A percentile compares a stretch with the other conserved stretches of the same genome.
phyloP scores from a whole-genome alignment of 2,113 vertebrate genomes.

The Dinomys branickii region DNA sequence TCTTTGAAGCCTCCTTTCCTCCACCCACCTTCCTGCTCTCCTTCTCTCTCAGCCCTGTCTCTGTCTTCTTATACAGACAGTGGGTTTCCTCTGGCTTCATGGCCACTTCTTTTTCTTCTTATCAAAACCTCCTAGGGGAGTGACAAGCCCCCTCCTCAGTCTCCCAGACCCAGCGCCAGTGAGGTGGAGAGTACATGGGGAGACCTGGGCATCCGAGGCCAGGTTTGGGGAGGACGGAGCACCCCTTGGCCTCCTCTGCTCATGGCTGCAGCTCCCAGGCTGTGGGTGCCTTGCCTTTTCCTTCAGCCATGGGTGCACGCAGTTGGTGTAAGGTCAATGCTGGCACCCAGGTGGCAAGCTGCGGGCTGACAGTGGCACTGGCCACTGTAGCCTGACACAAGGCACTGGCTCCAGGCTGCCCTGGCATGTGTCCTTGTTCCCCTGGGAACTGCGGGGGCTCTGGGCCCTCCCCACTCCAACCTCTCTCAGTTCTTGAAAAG shows the following conservation, averaged over 20 bases:
- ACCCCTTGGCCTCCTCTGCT: not conserved
- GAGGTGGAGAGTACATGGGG: too few relatives aligned
- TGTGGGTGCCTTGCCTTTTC: not conserved
- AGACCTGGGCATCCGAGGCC: not conserved
- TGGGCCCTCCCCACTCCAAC: not conserved
- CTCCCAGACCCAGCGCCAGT: not conserved
- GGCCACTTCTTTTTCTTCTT: not conserved
- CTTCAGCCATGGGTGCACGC: not conserved
- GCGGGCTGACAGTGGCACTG: not conserved
- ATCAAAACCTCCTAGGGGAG: not conserved
- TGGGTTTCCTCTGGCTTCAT: not conserved
- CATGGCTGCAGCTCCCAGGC: not conserved
- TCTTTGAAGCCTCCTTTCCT: not conserved
- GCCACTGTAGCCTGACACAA: not conserved
- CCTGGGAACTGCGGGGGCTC: not conserved
- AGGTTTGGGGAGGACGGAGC: not conserved
- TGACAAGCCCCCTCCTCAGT: not conserved
- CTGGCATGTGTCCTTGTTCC: not conserved
- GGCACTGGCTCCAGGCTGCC: not conserved
- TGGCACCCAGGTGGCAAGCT: not conserved
- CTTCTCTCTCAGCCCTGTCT: accelerated
- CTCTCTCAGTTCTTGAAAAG: constrained; percentile 15
- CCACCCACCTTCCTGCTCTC: not conserved
- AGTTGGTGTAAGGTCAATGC: not conserved
- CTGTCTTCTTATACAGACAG: not conserved